Conservation (phyloP, 2,113 vertebrate species). For the Dicrurus megarhynchus region DNA sequence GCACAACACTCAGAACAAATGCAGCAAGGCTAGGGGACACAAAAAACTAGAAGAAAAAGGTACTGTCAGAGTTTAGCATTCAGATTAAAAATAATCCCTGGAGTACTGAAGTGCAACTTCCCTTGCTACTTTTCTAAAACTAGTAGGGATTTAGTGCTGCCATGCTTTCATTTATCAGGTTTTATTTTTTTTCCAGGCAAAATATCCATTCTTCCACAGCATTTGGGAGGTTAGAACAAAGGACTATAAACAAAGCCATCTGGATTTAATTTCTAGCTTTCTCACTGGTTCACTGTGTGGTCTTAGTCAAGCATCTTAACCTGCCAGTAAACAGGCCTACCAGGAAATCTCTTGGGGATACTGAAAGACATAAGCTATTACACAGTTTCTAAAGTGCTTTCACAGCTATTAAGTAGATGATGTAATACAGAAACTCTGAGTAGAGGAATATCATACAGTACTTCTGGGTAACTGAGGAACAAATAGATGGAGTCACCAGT, state of each 20-base stretch:
- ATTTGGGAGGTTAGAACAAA: background rate
- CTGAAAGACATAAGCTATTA: background rate
- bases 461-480: background rate
- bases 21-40: constrained; percentile 88
- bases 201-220: background rate
- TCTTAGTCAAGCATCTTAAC: background rate
- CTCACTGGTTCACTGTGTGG: background rate
- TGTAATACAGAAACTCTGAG: background rate
- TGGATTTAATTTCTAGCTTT: constrained; percentile 23
- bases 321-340: background rate
- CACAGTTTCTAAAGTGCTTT: background rate
- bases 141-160: background rate
- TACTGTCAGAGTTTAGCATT: background rate
- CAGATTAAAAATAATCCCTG: background rate
- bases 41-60: constrained; percentile 82
- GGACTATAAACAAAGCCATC: background rate
- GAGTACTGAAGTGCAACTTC: background rate
- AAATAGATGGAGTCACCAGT: background rate
- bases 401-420: background rate
- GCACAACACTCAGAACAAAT: constrained; percentile 91
- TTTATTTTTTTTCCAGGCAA: background rate
- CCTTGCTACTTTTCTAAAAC: background rate
- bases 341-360: background rate
- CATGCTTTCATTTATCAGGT: background rate
- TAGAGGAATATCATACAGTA: background rate